Percentiles rank a stretch among this genome's conserved stretches.
Conservation (phyloP, 1,140 invertebrate species). For the Bombus superbus region DNA sequence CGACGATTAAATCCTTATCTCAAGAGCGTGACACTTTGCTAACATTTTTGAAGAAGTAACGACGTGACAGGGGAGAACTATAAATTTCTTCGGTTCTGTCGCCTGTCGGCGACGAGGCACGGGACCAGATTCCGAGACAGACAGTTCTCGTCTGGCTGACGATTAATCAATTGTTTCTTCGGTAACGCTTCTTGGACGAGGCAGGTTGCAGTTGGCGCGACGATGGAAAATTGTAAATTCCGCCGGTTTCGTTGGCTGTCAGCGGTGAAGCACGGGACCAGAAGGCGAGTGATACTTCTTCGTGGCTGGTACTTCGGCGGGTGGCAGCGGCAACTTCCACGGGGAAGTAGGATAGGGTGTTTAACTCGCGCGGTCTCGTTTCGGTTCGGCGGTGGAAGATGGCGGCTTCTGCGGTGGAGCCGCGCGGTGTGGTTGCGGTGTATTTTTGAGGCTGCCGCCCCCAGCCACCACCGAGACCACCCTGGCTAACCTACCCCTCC, state of each 20-base stretch:
- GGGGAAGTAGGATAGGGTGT: constrained; percentile 73
- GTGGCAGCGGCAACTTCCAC: constrained; percentile 69
- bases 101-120: too few relatives aligned
- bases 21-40: neutral
- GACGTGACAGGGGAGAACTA: neutral
- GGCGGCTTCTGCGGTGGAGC: constrained; percentile 83
- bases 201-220: neutral
- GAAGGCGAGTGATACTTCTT: constrained; percentile 43
- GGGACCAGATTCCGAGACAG: too few relatives aligned
- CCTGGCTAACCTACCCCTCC: constrained; percentile 68
- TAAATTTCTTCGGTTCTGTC: neutral
- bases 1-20: neutral
- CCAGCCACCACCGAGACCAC: constrained; percentile 75
- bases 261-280: neutral
- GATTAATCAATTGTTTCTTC: too few relatives aligned
- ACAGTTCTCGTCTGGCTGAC: too few relatives aligned
- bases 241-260: neutral
- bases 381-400: constrained; percentile 81
- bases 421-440: constrained; percentile 83
- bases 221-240: constrained; percentile 10
- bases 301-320: constrained; percentile 56
- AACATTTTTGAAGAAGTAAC: neutral
- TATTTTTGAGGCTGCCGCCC: constrained; percentile 83
- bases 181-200: too few relatives aligned
- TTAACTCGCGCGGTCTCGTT: constrained; percentile 82